Evolutionary conservation across 2,113 vertebrate genomes (phyloP), one percentile per base, ranked within the genome.

Genomic region (Heterotis niloticus): DNA sequence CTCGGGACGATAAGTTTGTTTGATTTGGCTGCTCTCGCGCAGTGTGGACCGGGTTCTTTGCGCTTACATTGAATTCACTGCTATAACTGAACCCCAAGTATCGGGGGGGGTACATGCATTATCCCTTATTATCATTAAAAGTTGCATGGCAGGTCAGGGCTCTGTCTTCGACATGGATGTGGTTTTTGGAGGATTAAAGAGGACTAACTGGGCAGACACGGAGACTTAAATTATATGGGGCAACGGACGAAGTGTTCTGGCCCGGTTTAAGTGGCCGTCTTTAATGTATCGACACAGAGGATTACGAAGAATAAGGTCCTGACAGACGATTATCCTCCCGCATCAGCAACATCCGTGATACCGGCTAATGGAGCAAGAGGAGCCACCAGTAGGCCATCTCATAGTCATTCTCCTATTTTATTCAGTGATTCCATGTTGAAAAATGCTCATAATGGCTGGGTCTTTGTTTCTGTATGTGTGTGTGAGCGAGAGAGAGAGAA

Each of bases 261-360:
- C 28, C 20, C 24, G 59, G 28, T 24, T 78, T 65, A 78, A 54
- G 76, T 12, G 24, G 17, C 24, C 59, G 56, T 34, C 23, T 65
- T 71, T 64, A 23, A 71, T 69, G 29, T 54, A 70, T 79, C 24
- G 23, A 60, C 34, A 72, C 66, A 71, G 16, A 72, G 66, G 57
- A 20, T 79, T 60, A 73, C 34, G 26, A 62, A 73, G 23, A 64
- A 79, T 73, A 56, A 14, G 1, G 44, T 28, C 69, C 44, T 52
- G 57, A 44, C 78, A 62, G 67, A 4, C 26, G 24, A 71, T 20
- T 34, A 64, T 18, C 64, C 76, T n/a, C 16, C 68, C 52, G 11
- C n/a, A 44, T 62, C 67, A 79, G n/a, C 68, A 44, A 5, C 4
- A 34, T 2, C 18, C n/a, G 62, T 10, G 10, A 52, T 18, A 77